These are phyloP conservation scores for Odontocolon sp. DNA, from an alignment of 2,888 invertebrate species.

Conservation along the genomic window DNA sequence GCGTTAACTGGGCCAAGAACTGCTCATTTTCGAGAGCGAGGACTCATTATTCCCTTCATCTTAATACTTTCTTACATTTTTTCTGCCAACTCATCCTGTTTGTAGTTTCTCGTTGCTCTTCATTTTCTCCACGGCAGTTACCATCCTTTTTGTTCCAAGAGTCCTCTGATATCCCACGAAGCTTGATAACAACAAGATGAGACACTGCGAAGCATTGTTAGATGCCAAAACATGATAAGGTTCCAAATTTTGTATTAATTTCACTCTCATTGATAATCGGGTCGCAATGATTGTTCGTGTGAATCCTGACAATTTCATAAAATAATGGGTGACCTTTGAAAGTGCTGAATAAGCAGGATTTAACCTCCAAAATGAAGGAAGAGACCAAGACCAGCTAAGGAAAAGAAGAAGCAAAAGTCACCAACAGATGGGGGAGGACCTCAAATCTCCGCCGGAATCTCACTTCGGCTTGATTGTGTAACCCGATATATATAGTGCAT, in stretches of 20 bases:
- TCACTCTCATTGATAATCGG: no score
- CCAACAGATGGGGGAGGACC: neutral
- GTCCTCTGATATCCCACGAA: no score
- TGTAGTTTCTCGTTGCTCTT: no score
- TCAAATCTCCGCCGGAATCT: constrained; percentile 30
- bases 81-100: constrained; percentile 2
- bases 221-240: no score
- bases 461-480: neutral
- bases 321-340: neutral
- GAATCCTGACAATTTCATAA: no score
- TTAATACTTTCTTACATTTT: constrained; percentile 2
- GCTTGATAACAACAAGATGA: no score
- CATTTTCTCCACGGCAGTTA: no score
- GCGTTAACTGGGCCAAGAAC: constrained; percentile 74
- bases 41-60: constrained; percentile 51
- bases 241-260: no score
- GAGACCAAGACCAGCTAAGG: neutral
- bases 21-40: constrained; percentile 69
- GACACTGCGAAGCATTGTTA: no score
- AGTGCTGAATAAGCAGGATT: constrained; percentile 1
- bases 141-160: no score
- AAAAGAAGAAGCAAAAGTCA: neutral
- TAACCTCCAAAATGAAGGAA: neutral
- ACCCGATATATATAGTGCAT: constrained; percentile 10
- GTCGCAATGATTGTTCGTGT: no score